These are phyloP conservation scores for Cantharis rufa DNA, from an alignment of 2,888 invertebrate species.

Conservation along the genomic window DNA sequence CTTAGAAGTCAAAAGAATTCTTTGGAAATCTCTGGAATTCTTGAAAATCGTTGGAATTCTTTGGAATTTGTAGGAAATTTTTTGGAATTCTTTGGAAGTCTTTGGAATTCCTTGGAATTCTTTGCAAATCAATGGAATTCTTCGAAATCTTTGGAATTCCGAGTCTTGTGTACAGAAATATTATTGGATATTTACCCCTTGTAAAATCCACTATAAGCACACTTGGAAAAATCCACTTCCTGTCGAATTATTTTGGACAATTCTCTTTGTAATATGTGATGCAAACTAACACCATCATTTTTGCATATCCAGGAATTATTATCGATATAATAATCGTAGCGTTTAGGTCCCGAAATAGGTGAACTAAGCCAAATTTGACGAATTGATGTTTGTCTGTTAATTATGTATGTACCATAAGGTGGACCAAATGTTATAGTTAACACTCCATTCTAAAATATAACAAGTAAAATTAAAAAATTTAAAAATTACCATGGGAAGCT, in stretches of 20 bases:
- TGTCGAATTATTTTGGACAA: constrained; percentile 68
- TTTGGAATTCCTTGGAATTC: too few relatives aligned
- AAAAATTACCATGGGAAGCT: constrained; percentile 47
- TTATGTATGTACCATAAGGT: constrained; percentile 86
- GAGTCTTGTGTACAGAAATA: too few relatives aligned
- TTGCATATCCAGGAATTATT: constrained; percentile 81
- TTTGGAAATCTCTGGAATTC: too few relatives aligned
- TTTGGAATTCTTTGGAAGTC: too few relatives aligned
- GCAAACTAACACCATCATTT: constrained; percentile 80
- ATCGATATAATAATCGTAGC: constrained; percentile 76
- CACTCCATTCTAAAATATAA: constrained; percentile 79
- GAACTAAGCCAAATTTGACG: constrained; percentile 99
- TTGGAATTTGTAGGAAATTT: too few relatives aligned
- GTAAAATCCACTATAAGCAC: constrained; percentile 56
- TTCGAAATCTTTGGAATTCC: too few relatives aligned
- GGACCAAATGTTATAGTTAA: constrained; percentile 80
- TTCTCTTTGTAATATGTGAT: constrained; percentile 81
- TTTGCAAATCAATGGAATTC: too few relatives aligned
- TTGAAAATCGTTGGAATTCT: too few relatives aligned
- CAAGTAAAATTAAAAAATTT: background rate
- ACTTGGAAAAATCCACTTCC: constrained; percentile 64
- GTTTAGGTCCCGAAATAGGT: constrained; percentile 87
- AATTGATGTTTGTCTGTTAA: constrained; percentile 96
- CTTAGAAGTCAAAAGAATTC: too few relatives aligned
- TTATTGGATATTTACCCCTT: too few relatives aligned